Base-by-base conservation (phyloP, 2,888 invertebrate genomes). In the Eretmocerus hayati region DNA sequence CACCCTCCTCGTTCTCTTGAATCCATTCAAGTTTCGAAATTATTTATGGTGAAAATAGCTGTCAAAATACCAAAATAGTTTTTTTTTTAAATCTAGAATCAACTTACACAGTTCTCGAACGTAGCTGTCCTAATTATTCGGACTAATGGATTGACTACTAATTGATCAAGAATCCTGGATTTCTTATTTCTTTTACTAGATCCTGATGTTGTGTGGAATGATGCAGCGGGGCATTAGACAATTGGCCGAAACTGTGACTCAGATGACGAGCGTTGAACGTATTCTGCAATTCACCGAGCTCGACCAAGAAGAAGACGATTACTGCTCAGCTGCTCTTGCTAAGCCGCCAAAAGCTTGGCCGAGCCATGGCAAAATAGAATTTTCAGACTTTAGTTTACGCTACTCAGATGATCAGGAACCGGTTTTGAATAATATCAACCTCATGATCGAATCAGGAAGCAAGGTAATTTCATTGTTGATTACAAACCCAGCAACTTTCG, bases 201-300 rank as follows among this genome's bases (percentile, higher is more conserved):
- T 43, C 51, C 70, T 85, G 46, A 81, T 84, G 57, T 65, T 90
- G 51, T 85, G 87, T 46, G 88, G 85, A 54, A 85, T 88, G 83
- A 79, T 90, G 48, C 88, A 89, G 65, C 83, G 84, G 72, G 87
- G 87, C 8, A 81, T 90, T 53, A 77, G 88, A 49, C 87, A 88
- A 66, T 80, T 84, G 26, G 85, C 90, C 0, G 90, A 90, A 64
- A 80, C 81, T 21, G 75, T 84, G 42, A 81, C 83, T n/a, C 83
- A 85, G 60, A 85, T 86, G 85, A 85, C 84, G 5, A 83, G 84
- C 43, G 90, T 91, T 0, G 91, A 91, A 67, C 76, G 91, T 42
- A 81, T 91, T 2, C 67, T 87, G 20, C 87, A 90, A 64, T 91
- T 88, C 69, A 82, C 84, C 1, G 75, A 81, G 15, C 69, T 91